phyloP scores from a whole-genome alignment of 2,888 invertebrate species.

The Pseudoips prasinana region DNA sequence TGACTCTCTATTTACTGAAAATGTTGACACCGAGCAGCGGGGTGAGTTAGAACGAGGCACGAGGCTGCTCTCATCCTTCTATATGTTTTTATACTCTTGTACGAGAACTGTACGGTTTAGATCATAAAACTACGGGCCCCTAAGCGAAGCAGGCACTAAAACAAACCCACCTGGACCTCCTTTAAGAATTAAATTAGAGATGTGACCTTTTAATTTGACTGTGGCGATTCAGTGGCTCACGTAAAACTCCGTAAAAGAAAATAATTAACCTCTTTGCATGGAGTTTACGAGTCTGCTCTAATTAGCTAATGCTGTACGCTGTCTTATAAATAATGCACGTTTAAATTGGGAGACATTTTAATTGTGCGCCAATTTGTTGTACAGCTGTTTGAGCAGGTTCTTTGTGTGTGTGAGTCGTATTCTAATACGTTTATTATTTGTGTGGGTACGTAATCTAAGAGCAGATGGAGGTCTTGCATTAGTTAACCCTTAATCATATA shows the following conservation, averaged over 20 bases:
- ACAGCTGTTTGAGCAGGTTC: constrained; percentile 3
- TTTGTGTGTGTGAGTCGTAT: constrained; percentile 1
- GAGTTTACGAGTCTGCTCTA: constrained; percentile 33
- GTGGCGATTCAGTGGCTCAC: constrained; percentile 22
- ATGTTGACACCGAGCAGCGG: no score
- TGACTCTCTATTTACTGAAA: no score
- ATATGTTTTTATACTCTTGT: no score
- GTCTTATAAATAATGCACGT: constrained; percentile 30
- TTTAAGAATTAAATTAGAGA: constrained; percentile 39
- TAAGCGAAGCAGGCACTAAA: constrained; percentile 2
- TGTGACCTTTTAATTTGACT: constrained; percentile 37
- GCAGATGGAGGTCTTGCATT: no score
- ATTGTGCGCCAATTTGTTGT: constrained; percentile 25
- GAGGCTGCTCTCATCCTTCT: no score
- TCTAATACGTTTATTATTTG: no score
- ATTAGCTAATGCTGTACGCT: constrained; percentile 39
- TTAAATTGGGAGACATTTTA: constrained; percentile 29
- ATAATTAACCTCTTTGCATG: constrained; percentile 42
- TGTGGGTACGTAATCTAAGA: no score
- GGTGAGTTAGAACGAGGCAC: no score
- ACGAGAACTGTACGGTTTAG: no score
- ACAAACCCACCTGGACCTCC: constrained; percentile 19
- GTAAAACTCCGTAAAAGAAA: constrained; percentile 38
- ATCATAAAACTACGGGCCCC: constrained; percentile 18
- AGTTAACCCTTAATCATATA: no score